A percentile compares a stretch with the other conserved stretches of the same genome.
phyloP scores from a whole-genome alignment of 2,797 vertebrate genomes.

The Galaxias olidus region DNA sequence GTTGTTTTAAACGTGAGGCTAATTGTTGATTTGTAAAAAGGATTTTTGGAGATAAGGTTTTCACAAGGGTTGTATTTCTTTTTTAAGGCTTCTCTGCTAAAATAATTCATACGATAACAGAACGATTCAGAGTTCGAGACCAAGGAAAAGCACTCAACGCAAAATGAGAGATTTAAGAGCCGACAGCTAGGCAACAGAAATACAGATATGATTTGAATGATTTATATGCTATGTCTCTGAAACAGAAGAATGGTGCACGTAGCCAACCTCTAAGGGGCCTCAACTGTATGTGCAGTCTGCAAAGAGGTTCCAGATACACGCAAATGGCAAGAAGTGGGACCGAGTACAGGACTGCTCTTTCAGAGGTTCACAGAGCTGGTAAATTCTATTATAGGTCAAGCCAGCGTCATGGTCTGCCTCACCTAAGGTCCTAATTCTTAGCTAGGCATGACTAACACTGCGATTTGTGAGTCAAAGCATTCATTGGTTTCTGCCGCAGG shows the following conservation, averaged over 20 bases:
- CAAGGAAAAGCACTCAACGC: conserved; percentile 18
- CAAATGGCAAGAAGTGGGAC: conserved; percentile 1
- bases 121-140: conserved; percentile 10
- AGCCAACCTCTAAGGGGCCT: conserved; percentile 30
- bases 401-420: conserved; percentile 39
- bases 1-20: no score
- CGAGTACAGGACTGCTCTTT: conserved; percentile 26
- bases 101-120: no score
- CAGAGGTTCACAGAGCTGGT: conserved; percentile 42
- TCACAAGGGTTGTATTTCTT: no score
- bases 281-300: conserved; percentile 45
- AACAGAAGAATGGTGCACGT: conserved; percentile 25
- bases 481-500: conserved; percentile 30
- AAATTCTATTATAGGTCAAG: conserved; percentile 51
- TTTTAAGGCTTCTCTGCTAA: no score
- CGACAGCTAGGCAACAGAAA: conserved; percentile 40
- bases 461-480: conserved; percentile 37
- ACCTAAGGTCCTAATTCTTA: conserved; percentile 46
- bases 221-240: conserved; percentile 54
- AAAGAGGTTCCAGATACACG: conserved; percentile 44
- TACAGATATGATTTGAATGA: conserved; percentile 63
- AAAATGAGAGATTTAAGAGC: conserved; percentile 23
- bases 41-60: no score
- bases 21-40: no score
- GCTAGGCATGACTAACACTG: conserved; percentile 49